Evolutionary conservation across 2,797 vertebrate species (phyloP).

Genomic region (Clarias fuscus): DNA sequence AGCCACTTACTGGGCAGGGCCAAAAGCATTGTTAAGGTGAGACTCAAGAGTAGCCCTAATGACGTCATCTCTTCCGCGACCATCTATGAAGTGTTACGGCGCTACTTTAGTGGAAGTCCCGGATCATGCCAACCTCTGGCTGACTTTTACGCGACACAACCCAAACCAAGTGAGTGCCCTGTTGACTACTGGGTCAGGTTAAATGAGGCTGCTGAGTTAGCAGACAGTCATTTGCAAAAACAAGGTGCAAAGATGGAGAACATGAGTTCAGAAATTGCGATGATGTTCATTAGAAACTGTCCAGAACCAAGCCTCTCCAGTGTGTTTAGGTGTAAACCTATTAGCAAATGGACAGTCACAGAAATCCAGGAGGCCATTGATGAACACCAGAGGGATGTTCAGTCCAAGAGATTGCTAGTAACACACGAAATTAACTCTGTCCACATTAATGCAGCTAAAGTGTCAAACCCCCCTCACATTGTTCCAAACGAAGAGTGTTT

Average conservation of each 20-base stretch:
- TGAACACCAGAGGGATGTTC: no score
- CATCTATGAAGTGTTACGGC: background rate
- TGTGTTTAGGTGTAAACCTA: constrained; percentile 1
- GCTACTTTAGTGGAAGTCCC: background rate
- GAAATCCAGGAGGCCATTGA: no score
- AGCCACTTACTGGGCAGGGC: constrained; percentile 42
- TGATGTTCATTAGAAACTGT: constrained; percentile 3
- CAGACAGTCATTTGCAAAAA: background rate
- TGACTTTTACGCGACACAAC: constrained; percentile 13
- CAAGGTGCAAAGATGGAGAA: constrained; percentile 6
- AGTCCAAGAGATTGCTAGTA: no score
- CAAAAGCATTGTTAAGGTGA: constrained; percentile 48
- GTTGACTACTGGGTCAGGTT: constrained; percentile 21
- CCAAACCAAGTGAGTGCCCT: constrained; percentile 8
- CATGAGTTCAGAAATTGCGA: background rate
- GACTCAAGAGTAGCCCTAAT: background rate
- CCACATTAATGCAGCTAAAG: background rate
- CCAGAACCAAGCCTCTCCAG: background rate
- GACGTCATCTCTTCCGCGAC: background rate
- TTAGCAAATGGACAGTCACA: no score
- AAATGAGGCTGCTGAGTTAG: constrained; percentile 20
- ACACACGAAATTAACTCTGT: no score
- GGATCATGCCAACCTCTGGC: background rate
- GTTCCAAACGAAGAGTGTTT: no score
- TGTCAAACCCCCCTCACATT: no score